A percentile compares a stretch with the other conserved stretches of the same genome.
Conservation (phyloP, 2,888 invertebrate species). For the Phaonia tiefii region DNA sequence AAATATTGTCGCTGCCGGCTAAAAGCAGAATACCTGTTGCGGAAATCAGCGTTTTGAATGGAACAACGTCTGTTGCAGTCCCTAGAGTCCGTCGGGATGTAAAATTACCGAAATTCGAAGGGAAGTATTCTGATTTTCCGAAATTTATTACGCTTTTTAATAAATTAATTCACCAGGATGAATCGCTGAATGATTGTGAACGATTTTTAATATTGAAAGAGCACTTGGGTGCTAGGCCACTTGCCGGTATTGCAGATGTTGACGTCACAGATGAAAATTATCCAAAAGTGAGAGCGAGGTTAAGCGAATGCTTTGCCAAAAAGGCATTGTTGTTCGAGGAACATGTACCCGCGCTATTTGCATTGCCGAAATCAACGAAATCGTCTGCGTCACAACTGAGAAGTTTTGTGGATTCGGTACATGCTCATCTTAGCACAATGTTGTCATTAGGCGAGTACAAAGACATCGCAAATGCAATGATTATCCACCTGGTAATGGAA, state of each 20-base stretch:
- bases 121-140: slow-evolving; percentile 61
- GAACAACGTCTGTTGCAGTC: slow-evolving; percentile 16
- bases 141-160: slow-evolving; percentile 42
- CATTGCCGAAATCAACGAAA: slow-evolving; percentile 47
- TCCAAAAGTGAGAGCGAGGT: slow-evolving; percentile 48
- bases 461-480: slow-evolving; percentile 57
- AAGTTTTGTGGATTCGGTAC: slow-evolving; percentile 54
- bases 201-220: slow-evolving; percentile 47
- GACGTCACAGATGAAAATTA: slow-evolving; percentile 63
- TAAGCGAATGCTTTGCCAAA: slow-evolving; percentile 37
- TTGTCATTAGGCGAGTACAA: slow-evolving; percentile 48
- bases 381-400: slow-evolving; percentile 52
- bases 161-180: slow-evolving; percentile 57
- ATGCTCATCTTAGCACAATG: slow-evolving; percentile 59
- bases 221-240: slow-evolving; percentile 42
- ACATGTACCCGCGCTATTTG: slow-evolving; percentile 53
- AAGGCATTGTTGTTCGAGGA: slow-evolving; percentile 60
- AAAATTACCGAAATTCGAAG: slow-evolving; percentile 58
- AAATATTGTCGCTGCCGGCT: slow-evolving; percentile 45
- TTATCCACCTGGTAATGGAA: slow-evolving; percentile 60
- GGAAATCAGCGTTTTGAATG: slow-evolving; percentile 40
- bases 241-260: slow-evolving; percentile 54
- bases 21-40: too few relatives aligned
- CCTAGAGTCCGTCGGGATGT: slow-evolving; percentile 55
- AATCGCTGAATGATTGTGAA: slow-evolving; percentile 54